Evolutionary conservation across 2,888 invertebrate genomes (phyloP).

Genomic region (Adela reaumurella): DNA sequence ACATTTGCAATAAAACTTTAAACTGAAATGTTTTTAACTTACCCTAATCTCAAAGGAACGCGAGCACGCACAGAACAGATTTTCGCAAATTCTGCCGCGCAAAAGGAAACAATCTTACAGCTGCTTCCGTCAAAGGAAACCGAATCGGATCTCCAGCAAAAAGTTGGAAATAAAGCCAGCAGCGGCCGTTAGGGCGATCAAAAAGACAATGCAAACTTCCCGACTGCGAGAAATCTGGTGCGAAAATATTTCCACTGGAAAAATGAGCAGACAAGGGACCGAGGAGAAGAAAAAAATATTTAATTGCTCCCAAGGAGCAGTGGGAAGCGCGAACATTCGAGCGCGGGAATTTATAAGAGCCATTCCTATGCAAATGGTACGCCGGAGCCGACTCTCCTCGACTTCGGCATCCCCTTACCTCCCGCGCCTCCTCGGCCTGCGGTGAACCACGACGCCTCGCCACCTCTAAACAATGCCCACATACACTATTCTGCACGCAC

Average conservation of each 20-base stretch:
- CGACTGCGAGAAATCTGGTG: slow-evolving; percentile 25
- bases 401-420: background rate
- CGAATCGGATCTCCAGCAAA: background rate
- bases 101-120: too few species aligned
- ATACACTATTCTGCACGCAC: too few species aligned
- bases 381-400: slow-evolving; percentile 18
- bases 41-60: too few species aligned
- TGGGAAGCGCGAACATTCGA: slow-evolving; percentile 51
- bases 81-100: too few species aligned
- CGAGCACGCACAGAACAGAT: too few species aligned
- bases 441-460: background rate
- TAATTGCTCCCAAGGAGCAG: slow-evolving; percentile 51
- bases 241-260: slow-evolving; percentile 40
- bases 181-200: background rate
- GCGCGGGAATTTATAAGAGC: slow-evolving; percentile 52
- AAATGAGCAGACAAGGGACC: slow-evolving; percentile 25
- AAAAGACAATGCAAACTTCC: background rate
- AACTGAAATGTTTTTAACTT: too few species aligned
- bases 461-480: too few species aligned
- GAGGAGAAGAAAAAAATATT: slow-evolving; percentile 44
- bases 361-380: slow-evolving; percentile 56
- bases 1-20: too few species aligned
- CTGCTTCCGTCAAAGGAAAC: too few species aligned
- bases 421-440: background rate
- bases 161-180: background rate